Evolutionary conservation across 2,888 invertebrate species (phyloP).

Genomic region (Dicyrtoma fusca): DNA sequence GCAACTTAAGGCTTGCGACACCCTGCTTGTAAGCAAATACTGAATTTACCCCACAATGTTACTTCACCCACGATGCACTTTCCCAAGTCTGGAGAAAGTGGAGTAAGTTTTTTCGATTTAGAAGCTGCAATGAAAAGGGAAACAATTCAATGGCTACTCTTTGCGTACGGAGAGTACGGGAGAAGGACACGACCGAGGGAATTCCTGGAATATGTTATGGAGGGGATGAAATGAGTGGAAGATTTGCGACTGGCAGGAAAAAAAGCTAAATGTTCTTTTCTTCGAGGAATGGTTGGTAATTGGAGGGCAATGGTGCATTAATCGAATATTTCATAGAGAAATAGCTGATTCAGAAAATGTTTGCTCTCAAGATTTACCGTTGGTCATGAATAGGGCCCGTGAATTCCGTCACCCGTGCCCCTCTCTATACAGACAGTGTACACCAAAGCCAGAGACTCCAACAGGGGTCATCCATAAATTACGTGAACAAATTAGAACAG

Average conservation of each 20-base stretch:
- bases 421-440: not conserved
- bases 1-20: too few species aligned
- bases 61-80: too few species aligned
- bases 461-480: too few species aligned
- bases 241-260: not conserved
- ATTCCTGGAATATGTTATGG: not conserved
- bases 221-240: not conserved
- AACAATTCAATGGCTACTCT: too few species aligned
- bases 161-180: not conserved
- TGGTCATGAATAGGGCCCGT: constrained; percentile 14
- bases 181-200: not conserved
- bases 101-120: too few species aligned
- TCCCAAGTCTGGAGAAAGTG: too few species aligned
- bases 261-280: constrained; percentile 27
- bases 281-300: constrained; percentile 19
- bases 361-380: constrained; percentile 29
- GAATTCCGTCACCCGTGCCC: constrained; percentile 28
- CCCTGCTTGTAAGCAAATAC: too few species aligned
- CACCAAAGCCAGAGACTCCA: not conserved
- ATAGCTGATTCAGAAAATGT: constrained; percentile 35
- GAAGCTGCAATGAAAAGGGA: too few species aligned
- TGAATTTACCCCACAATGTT: too few species aligned
- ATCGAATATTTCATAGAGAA: constrained; percentile 34
- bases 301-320: constrained; percentile 27
- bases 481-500: too few species aligned